Evolutionary conservation across 2,113 vertebrate species (phyloP).

Genomic region (Tympanuchus pallidicinctus): DNA sequence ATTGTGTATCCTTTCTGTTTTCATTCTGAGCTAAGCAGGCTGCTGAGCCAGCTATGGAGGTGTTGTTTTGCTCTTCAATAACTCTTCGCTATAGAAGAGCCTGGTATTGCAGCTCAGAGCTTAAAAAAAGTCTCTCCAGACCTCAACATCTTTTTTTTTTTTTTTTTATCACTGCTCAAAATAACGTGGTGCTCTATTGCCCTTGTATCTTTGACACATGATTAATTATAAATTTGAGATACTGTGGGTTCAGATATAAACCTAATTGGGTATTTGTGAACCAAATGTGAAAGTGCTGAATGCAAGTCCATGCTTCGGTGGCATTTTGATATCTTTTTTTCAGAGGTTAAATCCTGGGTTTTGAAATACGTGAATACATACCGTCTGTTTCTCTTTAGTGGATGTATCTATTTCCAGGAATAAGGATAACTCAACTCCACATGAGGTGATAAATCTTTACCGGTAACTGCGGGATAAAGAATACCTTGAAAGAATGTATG

Average conservation of each 20-base stretch:
- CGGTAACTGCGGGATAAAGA: background rate
- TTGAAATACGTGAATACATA: constrained; percentile 30
- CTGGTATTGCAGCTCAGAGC: background rate
- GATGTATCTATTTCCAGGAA: background rate
- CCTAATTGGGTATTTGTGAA: constrained; percentile 73
- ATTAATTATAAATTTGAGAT: constrained; percentile 72
- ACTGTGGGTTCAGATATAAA: constrained; percentile 48
- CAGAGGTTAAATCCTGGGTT: constrained; percentile 54
- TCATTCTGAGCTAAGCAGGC: background rate
- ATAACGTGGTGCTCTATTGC: constrained; percentile 14
- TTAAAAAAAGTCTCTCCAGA: background rate
- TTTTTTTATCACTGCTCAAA: background rate
- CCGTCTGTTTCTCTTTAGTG: background rate
- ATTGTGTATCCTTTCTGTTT: background rate
- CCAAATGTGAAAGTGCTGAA: constrained; percentile 56
- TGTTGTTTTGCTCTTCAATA: background rate
- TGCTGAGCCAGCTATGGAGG: background rate
- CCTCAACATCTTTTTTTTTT: background rate
- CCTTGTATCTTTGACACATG: constrained; percentile 64
- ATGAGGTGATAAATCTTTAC: constrained; percentile 19
- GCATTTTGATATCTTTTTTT: constrained; percentile 70
- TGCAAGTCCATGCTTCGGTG: constrained; percentile 21
- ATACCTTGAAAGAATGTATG: background rate
- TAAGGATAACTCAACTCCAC: background rate
- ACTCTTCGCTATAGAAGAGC: background rate